phyloP scores from a whole-genome alignment of 2,888 invertebrate species.

The Nemotelus nigrinus region DNA sequence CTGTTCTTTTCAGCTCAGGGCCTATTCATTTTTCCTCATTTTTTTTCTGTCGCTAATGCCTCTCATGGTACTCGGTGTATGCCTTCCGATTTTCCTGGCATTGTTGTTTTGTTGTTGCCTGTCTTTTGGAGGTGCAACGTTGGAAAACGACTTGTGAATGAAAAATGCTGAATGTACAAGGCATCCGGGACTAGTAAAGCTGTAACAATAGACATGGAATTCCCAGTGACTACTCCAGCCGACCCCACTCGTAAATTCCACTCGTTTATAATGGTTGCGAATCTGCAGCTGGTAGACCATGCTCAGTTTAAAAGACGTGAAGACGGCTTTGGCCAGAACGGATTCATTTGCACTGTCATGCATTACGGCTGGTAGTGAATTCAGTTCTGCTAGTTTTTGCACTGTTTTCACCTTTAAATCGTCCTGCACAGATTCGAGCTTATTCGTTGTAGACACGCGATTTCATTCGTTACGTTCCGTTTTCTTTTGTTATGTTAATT shows the following conservation, averaged over 20 bases:
- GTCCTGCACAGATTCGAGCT: conserved; percentile 45
- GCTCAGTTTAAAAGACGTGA: neutral
- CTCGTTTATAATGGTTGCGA: neutral
- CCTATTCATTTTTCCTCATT: neutral
- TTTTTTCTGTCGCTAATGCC: conserved; percentile 1
- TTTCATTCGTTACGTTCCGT: conserved; percentile 4
- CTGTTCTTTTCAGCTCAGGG: neutral
- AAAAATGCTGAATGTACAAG: conserved; percentile 45
- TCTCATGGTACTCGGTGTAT: neutral
- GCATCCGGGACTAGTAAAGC: conserved; percentile 46
- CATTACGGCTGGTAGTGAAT: neutral
- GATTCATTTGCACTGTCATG: too few relatives aligned
- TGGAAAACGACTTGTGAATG: conserved; percentile 42
- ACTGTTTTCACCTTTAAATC: conserved; percentile 49
- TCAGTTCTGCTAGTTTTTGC: conserved; percentile 32
- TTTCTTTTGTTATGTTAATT: conserved; percentile 50
- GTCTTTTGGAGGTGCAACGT: conserved; percentile 1
- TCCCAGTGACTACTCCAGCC: conserved; percentile 8
- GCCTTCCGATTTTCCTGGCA: neutral
- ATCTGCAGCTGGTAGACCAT: neutral
- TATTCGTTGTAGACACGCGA: conserved; percentile 48
- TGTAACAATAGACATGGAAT: conserved; percentile 45
- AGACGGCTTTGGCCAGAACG: too few relatives aligned
- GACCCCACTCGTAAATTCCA: neutral
- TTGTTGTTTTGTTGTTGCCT: conserved; percentile 5